Conservation (phyloP, 2,113 vertebrate genomes). For the Meriones unguiculatus region DNA sequence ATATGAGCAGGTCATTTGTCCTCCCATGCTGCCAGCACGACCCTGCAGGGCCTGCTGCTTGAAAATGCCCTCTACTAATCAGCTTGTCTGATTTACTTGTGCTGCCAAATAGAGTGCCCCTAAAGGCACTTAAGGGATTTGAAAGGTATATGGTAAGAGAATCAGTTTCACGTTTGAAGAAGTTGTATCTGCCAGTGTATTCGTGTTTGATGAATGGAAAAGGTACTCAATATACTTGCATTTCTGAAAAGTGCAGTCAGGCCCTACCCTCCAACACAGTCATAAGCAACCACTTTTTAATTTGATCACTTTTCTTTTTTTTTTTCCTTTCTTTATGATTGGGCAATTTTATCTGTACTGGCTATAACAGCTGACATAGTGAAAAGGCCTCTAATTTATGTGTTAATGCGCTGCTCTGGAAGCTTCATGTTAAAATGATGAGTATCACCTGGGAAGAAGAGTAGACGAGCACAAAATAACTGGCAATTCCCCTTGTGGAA, state of each 20-base stretch:
- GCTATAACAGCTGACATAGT: slow-evolving; percentile 61
- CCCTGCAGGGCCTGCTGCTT: slow-evolving; percentile 17
- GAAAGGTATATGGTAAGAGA: slow-evolving; percentile 63
- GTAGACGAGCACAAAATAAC: slow-evolving; percentile 60
- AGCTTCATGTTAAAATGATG: slow-evolving; percentile 78
- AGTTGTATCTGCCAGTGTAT: slow-evolving; percentile 58
- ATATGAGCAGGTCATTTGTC: slow-evolving; percentile 60
- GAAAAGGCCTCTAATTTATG: slow-evolving; percentile 47
- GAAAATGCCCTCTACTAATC: slow-evolving; percentile 65
- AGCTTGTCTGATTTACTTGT: slow-evolving; percentile 36
- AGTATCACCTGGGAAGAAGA: slow-evolving; percentile 80
- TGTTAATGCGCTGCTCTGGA: slow-evolving; percentile 68
- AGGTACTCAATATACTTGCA: slow-evolving; percentile 25
- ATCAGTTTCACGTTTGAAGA: slow-evolving; percentile 68
- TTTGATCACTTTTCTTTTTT: slow-evolving; percentile 67
- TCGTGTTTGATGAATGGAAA: slow-evolving; percentile 35
- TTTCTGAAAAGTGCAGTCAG: slow-evolving; percentile 40
- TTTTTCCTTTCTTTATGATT: slow-evolving; percentile 27
- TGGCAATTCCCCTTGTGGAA: slow-evolving; percentile 66
- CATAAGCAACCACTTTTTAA: slow-evolving; percentile 55
- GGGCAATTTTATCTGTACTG: slow-evolving; percentile 66
- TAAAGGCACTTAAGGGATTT: slow-evolving; percentile 72
- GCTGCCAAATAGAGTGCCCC: slow-evolving; percentile 59
- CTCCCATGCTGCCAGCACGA: neutral
- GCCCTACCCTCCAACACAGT: neutral